Conservation (phyloP, 2,797 vertebrate species). For the Sternotherus odoratus region DNA sequence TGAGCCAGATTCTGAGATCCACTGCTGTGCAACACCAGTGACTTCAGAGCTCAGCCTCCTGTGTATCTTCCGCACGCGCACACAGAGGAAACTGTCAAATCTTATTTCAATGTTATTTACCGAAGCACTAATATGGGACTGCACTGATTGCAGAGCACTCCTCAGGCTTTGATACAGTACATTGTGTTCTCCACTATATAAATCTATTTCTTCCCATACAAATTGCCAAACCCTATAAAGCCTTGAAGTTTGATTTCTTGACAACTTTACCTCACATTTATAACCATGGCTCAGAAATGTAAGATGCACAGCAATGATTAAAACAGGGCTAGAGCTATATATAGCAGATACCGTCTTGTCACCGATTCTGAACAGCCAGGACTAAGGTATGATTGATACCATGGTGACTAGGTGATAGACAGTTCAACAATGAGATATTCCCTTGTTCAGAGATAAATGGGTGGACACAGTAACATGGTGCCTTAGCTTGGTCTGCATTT, state of each 20-base stretch:
- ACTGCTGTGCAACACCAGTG: not conserved
- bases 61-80: rapidly evolving
- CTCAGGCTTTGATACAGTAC: not conserved
- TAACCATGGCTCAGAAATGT: not conserved
- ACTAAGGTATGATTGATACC: conserved; percentile 27
- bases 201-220: rapidly evolving
- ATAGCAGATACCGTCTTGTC: conserved; percentile 5
- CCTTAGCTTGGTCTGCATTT: not conserved
- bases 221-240: conserved; percentile 2
- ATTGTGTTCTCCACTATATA: rapidly evolving
- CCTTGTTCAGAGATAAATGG: not conserved
- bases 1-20: not conserved
- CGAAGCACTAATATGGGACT: not conserved
- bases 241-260: not conserved
- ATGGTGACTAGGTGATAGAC: not conserved
- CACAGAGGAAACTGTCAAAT: not conserved
- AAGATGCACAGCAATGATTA: not conserved
- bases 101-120: rapidly evolving
- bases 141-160: rapidly evolving
- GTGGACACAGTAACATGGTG: not conserved
- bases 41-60: not conserved
- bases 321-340: conserved; percentile 36
- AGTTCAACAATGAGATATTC: not conserved
- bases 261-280: not conserved
- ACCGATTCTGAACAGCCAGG: not conserved